These are phyloP conservation scores for Chelon auratus DNA, from an alignment of 2,797 vertebrate species.

Conservation along the genomic window DNA sequence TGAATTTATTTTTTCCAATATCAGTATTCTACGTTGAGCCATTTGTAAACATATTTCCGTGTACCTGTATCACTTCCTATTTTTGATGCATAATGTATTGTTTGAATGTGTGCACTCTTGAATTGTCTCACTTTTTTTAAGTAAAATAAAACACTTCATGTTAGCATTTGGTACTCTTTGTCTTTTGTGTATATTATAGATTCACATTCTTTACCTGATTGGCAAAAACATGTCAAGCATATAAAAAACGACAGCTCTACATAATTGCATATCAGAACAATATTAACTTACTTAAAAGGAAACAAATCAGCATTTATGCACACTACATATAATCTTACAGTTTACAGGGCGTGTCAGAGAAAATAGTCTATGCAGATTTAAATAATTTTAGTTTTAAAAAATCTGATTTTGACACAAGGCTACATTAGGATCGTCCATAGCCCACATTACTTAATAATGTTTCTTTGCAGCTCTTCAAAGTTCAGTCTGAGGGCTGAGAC, in stretches of 20 bases:
- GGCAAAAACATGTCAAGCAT: no score
- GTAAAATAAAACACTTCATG: constrained; percentile 82
- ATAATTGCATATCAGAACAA: no score
- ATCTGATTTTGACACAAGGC: no score
- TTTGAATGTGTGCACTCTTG: constrained; percentile 70
- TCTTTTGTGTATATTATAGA: neutral
- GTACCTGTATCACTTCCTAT: constrained; percentile 67
- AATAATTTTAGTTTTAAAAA: no score
- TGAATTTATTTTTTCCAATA: constrained; percentile 51
- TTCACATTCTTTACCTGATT: neutral
- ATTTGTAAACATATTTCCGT: constrained; percentile 73
- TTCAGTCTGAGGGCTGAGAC: neutral
- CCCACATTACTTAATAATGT: neutral
- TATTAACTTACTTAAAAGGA: no score
- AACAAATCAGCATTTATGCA: no score
- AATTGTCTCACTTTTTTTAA: constrained; percentile 79
- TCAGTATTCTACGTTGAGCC: constrained; percentile 81
- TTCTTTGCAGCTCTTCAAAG: neutral
- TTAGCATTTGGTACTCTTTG: constrained; percentile 22
- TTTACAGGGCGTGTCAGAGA: no score
- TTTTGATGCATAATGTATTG: constrained; percentile 73
- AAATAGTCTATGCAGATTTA: no score
- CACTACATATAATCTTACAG: no score
- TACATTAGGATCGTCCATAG: no score
- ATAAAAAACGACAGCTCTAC: no score